Base-by-base conservation (phyloP, 2,888 invertebrate genomes). In the Sarcophaga rosellei region DNA sequence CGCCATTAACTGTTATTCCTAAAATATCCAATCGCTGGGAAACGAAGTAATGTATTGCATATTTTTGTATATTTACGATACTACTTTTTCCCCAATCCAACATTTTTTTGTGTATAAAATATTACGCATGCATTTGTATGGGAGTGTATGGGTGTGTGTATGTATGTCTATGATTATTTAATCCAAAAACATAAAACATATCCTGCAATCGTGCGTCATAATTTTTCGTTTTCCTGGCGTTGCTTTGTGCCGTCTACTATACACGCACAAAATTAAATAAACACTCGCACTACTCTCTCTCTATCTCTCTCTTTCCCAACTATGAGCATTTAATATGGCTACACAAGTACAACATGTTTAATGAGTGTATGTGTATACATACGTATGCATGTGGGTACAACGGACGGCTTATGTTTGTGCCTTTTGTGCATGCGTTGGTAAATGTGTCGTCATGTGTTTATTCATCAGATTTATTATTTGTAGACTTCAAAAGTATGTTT, bases 391-490 rank as follows among this genome's bases (percentile, higher is more conserved):
- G 47, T 47, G 3, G 12, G 17, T 53, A 4, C 12, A 5, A 53
- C 0, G 12, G 17, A 53, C 0, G 12, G 53, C 5, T 12, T 53
- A 15, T 53, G 12, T 53, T 5, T 47, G 53, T 53, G 4, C 17
- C 4, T 4, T 53, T 53, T 53, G 4, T 53, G 53, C 17, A 15
- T 53, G 12, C 62, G 47, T 70, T 23, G 25, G 70, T 15, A 57
- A 35, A 35, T 35, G 70, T 21, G 45, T 59, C 65, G 47, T 84
- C 84, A 84, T 86, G 78, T 86, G 78, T 86, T 81, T 84, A 81
- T 84, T 84, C 86, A 86, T 84, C 81, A 78, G 84, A 86, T 86
- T 84, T 86, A 78, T 81, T 77, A 75, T 81, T 63, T 85, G 77
- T 74, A 81, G 45, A 70, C 83, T 62, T 53, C 17, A 53, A 75